Evolutionary conservation across 1,140 invertebrate genomes (phyloP), one percentile per base, ranked within the genome.

Genomic region (Thrips palmi): DNA sequence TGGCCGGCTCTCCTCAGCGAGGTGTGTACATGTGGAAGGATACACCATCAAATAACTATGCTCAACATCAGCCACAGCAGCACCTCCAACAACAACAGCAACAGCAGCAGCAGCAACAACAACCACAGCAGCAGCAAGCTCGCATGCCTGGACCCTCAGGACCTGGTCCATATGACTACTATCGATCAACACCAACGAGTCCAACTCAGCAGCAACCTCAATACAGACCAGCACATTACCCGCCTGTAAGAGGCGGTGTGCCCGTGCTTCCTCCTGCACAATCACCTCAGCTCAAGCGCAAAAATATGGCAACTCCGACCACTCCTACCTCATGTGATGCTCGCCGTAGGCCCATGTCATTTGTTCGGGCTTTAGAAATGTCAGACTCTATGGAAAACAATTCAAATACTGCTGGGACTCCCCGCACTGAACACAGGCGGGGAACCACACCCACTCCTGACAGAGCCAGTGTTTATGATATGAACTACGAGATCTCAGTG

Each of bases 401-500:
- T n/a, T n/a, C n/a, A n/a, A n/a, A n/a, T n/a, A n/a, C n/a, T 77
- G 67, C 42, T 51, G 18, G 61, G 50, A 41, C 43, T 49, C 42
- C 43, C 55, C 47, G 57, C 44, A 20, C 56, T 52, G 42, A 56
- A 55, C 50, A 50, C 31, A 38, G 40, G 47, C 50, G 35, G 54
- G 40, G 58, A 61, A 67, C 63, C 4, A 65, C 73, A 15, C 69
- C 74, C 17, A 79, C 73, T n/a, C 77, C 72, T 18, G 82, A 88
- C 53, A 71, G 83, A 43, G 75, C 76, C 44, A 88, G 80, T 60
- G 77, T 88, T 39, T 92, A 92, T 56, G 88, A 92, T 59, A 87
- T 86, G 76, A 89, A 87, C 62, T 92, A 92, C 60, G 87, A 93
- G 61, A 92, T 91, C 60, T 89, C 86, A 39, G 86, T 92, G 63